These are phyloP conservation scores for Periplaneta americana DNA, from an alignment of 1,140 invertebrate genomes.

Conservation along the genomic window DNA sequence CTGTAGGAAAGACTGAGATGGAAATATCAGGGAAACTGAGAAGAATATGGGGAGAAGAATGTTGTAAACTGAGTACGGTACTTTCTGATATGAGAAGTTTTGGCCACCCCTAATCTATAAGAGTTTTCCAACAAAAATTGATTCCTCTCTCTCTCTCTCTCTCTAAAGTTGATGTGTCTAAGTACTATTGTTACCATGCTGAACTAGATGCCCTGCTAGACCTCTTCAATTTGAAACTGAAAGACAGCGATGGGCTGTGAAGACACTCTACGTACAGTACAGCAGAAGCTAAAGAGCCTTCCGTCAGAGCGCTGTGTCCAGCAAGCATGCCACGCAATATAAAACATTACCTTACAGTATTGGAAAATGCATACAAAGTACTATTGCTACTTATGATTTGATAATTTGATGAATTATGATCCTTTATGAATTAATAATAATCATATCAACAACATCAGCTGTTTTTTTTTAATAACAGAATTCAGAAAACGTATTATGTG, in stretches of 20 bases:
- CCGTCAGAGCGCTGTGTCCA: neutral
- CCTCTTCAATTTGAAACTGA: constrained; percentile 1
- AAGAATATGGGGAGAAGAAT: neutral
- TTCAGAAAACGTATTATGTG: too few relatives aligned
- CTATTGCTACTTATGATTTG: too few relatives aligned
- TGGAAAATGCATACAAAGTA: too few relatives aligned
- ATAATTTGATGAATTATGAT: too few relatives aligned
- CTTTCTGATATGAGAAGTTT: neutral
- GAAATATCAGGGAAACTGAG: too few relatives aligned
- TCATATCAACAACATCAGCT: too few relatives aligned
- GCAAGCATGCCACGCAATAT: too few relatives aligned
- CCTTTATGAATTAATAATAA: too few relatives aligned
- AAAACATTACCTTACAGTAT: too few relatives aligned
- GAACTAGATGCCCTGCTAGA: neutral
- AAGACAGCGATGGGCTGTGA: constrained; percentile 16
- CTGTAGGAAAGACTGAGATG: too few relatives aligned
- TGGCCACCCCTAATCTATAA: neutral
- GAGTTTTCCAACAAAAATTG: neutral
- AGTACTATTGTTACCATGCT: neutral
- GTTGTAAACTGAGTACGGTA: neutral
- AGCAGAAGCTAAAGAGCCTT: neutral
- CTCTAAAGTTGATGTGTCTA: neutral
- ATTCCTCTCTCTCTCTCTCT: neutral
- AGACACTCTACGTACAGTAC: neutral
- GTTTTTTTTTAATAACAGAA: too few relatives aligned